phyloP scores from a whole-genome alignment of 1,140 invertebrate species.

The Catajapyx aquilonaris region DNA sequence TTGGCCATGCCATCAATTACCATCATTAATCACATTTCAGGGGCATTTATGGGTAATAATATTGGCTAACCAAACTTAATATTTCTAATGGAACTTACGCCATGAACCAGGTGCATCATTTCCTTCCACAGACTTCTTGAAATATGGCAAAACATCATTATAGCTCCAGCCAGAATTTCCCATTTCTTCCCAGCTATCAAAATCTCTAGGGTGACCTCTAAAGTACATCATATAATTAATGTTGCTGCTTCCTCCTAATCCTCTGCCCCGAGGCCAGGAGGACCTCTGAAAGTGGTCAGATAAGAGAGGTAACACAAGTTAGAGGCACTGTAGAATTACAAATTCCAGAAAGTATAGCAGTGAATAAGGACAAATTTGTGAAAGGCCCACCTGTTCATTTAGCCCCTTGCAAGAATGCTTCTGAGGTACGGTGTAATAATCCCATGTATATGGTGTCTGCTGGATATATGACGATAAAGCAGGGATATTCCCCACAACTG shows the following conservation, averaged over 20 bases:
- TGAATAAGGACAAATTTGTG: too few relatives aligned
- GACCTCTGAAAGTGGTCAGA: too few relatives aligned
- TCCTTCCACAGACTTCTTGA: slow-evolving; percentile 67
- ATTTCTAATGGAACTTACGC: neutral
- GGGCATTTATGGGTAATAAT: too few relatives aligned
- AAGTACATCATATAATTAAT: slow-evolving; percentile 43
- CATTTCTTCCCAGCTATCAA: slow-evolving; percentile 34
- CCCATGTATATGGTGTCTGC: neutral
- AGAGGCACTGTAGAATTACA: too few relatives aligned
- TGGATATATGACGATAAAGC: neutral
- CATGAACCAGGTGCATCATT: slow-evolving; percentile 24
- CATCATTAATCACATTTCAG: too few relatives aligned
- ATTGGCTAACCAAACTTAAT: too few relatives aligned
- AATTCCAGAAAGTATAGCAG: too few relatives aligned
- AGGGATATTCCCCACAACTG: neutral
- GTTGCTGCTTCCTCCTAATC: slow-evolving; percentile 32
- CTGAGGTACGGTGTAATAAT: neutral
- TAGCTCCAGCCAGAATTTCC: slow-evolving; percentile 32
- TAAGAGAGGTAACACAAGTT: too few relatives aligned
- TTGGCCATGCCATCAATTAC: too few relatives aligned
- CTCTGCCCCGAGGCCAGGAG: slow-evolving; percentile 26
- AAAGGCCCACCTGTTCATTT: neutral
- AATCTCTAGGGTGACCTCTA: slow-evolving; percentile 37
- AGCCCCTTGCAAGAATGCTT: neutral
- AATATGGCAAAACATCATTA: slow-evolving; percentile 47